These are phyloP conservation scores for Cyphomyrus plagiostoma DNA, from an alignment of 2,113 vertebrate genomes.

Conservation along the genomic window DNA sequence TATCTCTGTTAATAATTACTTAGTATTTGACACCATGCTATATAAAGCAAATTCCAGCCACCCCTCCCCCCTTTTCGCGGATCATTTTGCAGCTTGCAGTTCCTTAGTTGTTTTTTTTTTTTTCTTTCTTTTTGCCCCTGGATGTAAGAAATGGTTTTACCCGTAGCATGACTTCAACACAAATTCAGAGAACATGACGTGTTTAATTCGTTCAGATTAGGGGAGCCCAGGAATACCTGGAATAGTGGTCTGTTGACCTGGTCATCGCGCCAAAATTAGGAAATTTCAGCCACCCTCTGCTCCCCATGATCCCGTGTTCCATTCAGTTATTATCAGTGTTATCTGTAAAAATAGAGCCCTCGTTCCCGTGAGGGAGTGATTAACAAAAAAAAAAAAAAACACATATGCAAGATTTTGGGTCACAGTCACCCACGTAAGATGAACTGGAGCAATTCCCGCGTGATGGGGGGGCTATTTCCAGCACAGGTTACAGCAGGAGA, in stretches of 20 bases:
- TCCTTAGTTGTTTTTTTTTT: too few relatives aligned
- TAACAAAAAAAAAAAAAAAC: not conserved
- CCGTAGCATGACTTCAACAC: not conserved
- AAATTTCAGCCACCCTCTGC: not conserved
- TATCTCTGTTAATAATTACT: conserved; percentile 1
- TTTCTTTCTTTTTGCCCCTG: not conserved
- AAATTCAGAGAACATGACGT: not conserved
- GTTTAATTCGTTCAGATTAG: too few relatives aligned
- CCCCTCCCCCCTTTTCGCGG: not conserved
- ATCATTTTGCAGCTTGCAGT: not conserved
- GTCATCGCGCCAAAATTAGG: conserved; percentile 4
- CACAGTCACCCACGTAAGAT: not conserved
- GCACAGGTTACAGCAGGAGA: not conserved
- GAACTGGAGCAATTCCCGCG: not conserved
- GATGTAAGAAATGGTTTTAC: not conserved
- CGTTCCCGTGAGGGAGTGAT: not conserved
- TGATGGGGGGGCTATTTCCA: conserved; percentile 3
- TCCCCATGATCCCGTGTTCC: not conserved
- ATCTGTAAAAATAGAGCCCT: conserved; percentile 10
- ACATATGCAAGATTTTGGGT: not conserved
- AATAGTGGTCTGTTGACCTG: conserved; percentile 9
- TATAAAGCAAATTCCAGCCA: not conserved
- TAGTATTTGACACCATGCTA: not conserved
- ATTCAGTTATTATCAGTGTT: not conserved
- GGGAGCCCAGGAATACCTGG: not conserved